Percentiles rank a stretch among this genome's conserved stretches.
Evolutionary conservation across 2,888 invertebrate genomes (phyloP).

Genomic region (Caenorhabditis wallacei): DNA sequence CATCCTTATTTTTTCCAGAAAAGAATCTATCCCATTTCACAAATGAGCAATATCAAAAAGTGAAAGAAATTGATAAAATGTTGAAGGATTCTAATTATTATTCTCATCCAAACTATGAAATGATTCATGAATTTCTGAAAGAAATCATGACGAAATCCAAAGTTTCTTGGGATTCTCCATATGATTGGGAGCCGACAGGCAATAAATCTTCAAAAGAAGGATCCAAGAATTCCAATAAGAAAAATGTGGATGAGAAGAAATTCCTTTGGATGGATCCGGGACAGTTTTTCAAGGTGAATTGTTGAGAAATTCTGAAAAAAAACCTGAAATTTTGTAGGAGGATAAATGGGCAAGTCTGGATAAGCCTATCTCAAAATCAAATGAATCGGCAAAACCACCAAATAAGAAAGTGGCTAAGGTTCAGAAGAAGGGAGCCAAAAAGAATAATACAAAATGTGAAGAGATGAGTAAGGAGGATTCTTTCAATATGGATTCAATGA

Average conservation of each 20-base stretch:
- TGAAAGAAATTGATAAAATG: conserved; percentile 26
- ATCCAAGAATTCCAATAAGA: neutral
- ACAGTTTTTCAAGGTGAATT: conserved; percentile 13
- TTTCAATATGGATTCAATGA: neutral
- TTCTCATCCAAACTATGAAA: conserved; percentile 24
- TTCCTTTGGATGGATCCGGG: conserved; percentile 14
- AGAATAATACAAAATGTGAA: neutral
- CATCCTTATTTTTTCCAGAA: conserved; percentile 26
- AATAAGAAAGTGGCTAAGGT: neutral
- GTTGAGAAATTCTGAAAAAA: neutral
- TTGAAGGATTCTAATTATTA: conserved; percentile 13
- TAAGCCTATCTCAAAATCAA: neutral
- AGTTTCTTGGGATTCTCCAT: conserved; percentile 16
- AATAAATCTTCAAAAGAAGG: neutral
- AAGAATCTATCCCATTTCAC: conserved; percentile 17
- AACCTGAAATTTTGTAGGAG: neutral
- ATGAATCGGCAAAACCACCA: neutral
- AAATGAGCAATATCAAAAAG: neutral
- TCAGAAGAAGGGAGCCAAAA: neutral
- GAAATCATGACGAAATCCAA: conserved; percentile 5
- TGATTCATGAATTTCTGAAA: conserved; percentile 14
- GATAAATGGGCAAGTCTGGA: conserved; percentile 15
- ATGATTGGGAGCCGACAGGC: conserved; percentile 9
- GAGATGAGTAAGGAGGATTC: conserved; percentile 25
- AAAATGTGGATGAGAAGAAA: neutral